Evolutionary conservation across 2,797 vertebrate genomes (phyloP).

Genomic region (Darevskia nairensis): DNA sequence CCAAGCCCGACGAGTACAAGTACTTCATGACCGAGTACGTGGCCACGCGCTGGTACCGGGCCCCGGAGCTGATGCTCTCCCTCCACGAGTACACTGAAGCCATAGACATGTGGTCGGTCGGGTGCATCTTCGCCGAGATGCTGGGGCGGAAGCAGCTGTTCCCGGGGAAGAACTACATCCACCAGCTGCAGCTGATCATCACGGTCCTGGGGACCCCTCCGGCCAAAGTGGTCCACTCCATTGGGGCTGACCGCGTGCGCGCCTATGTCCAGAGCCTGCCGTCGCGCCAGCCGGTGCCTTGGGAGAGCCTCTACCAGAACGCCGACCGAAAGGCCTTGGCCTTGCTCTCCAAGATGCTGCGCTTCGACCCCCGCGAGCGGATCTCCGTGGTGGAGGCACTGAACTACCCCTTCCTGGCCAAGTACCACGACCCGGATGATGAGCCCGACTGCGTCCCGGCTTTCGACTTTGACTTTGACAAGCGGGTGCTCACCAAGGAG

Average conservation of each 20-base stretch:
- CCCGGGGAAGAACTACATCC: conserved; percentile 91
- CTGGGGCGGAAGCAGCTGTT: conserved; percentile 91
- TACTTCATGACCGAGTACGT: conserved; percentile 96
- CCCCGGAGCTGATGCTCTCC: conserved; percentile 92
- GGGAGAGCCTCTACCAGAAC: conserved; percentile 85
- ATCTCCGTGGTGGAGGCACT: conserved; percentile 87
- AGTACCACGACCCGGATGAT: conserved; percentile 93
- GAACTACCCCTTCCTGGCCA: conserved; percentile 87
- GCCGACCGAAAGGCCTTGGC: conserved; percentile 85
- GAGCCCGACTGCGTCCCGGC: conserved; percentile 94
- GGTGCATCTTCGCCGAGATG: conserved; percentile 95
- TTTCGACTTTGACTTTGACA: conserved; percentile 94
- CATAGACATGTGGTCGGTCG: conserved; percentile 94
- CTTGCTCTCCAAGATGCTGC: conserved; percentile 85
- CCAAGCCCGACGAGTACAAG: conserved; percentile 84
- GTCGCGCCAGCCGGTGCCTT: conserved; percentile 82
- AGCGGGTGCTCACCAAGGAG: conserved; percentile 81
- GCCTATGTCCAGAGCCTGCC: conserved; percentile 90
- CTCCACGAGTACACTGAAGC: conserved; percentile 91
- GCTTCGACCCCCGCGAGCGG: conserved; percentile 88
- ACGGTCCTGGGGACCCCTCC: conserved; percentile 90
- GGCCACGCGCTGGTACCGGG: conserved; percentile 94
- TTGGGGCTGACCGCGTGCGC: conserved; percentile 89
- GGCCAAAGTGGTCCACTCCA: conserved; percentile 83
- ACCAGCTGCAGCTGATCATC: conserved; percentile 93